Evolutionary conservation across 1,140 invertebrate species (phyloP).

Genomic region (Brachionus manjavacas): DNA sequence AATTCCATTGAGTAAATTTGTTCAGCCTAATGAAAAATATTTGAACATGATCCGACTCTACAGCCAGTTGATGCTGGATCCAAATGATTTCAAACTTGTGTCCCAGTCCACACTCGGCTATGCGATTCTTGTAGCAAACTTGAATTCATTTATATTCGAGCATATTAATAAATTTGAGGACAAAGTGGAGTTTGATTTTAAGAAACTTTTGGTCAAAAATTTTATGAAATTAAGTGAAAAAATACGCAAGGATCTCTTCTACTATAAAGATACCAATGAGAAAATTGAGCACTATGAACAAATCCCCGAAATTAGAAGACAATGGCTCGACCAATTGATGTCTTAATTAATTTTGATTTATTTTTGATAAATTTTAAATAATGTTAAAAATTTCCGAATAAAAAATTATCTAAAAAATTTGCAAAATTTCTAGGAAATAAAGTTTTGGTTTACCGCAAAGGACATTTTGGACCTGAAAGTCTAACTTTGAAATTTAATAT

Average conservation of each 20-base stretch:
- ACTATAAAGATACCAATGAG: neutral
- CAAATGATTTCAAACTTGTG: constrained; percentile 21
- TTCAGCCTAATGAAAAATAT: constrained; percentile 17
- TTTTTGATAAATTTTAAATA: too few relatives aligned
- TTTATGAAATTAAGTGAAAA: constrained; percentile 27
- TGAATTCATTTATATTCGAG: constrained; percentile 33
- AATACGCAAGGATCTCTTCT: neutral
- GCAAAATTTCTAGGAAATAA: too few relatives aligned
- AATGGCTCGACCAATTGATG: constrained; percentile 13
- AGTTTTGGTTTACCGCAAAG: too few relatives aligned
- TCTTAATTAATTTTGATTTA: neutral
- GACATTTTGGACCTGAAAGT: too few relatives aligned
- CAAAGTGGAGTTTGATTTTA: constrained; percentile 36
- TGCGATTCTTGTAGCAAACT: neutral
- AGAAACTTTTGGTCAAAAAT: constrained; percentile 9
- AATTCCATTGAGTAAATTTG: constrained; percentile 61
- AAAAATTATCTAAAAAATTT: too few relatives aligned
- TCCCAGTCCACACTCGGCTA: neutral
- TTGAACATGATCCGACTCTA: constrained; percentile 32
- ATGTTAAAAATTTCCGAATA: too few relatives aligned
- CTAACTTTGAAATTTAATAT: too few relatives aligned
- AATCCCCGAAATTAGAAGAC: constrained; percentile 5
- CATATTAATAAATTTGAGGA: constrained; percentile 20
- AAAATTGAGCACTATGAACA: constrained; percentile 4
- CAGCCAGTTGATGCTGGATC: constrained; percentile 20